These are phyloP conservation scores for Vulpes vulpes DNA, from an alignment of 2,113 vertebrate species.

Conservation along the genomic window DNA sequence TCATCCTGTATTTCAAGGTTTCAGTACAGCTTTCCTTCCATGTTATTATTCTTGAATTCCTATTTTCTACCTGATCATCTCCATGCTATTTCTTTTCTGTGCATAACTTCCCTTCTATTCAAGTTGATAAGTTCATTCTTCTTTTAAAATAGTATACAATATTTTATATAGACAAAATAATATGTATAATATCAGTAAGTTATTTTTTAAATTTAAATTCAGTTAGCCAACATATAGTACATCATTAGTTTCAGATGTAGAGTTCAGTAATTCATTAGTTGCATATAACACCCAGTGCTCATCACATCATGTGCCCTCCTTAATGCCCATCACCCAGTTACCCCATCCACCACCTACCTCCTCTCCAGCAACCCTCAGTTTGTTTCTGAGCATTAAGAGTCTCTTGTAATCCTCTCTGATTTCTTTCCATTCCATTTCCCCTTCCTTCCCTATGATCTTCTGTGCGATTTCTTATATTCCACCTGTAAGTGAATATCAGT, in stretches of 20 bases:
- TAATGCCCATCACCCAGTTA: too few relatives aligned
- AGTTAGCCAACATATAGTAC: too few relatives aligned
- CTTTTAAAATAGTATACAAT: slow-evolving; percentile 28
- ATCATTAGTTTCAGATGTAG: too few relatives aligned
- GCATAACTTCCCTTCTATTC: not conserved
- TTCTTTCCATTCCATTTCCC: too few relatives aligned
- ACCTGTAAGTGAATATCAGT: not conserved
- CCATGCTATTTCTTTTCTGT: not conserved
- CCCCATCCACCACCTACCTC: too few relatives aligned
- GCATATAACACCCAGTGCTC: too few relatives aligned
- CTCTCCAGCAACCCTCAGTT: too few relatives aligned
- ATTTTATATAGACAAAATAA: not conserved
- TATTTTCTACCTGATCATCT: not conserved
- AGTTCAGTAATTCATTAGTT: too few relatives aligned
- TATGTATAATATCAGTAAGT: not conserved
- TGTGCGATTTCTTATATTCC: not conserved
- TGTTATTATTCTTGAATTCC: not conserved
- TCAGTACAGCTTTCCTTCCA: not conserved
- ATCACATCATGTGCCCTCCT: too few relatives aligned
- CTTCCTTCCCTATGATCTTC: not conserved
- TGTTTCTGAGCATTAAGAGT: too few relatives aligned
- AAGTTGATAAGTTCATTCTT: not conserved
- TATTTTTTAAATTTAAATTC: not conserved
- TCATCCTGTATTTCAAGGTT: not conserved
- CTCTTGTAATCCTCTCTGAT: too few relatives aligned